Evolutionary conservation across 2,888 invertebrate species (phyloP).

Genomic region (Hydrotaea cyrtoneurina): DNA sequence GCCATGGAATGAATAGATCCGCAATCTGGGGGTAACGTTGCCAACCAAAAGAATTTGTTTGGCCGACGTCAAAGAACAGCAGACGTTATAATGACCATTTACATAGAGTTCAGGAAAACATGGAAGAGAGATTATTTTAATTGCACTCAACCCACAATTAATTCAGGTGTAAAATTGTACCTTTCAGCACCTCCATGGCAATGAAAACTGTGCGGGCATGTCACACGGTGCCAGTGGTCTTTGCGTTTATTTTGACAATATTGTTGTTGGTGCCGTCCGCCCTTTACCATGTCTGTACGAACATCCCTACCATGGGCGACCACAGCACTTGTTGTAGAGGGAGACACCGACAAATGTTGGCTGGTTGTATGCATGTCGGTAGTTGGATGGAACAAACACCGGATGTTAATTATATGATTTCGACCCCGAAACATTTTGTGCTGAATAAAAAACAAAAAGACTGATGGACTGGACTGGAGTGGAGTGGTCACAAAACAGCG

Average conservation of each 20-base stretch:
- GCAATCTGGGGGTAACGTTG: too few species aligned
- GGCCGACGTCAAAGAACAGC: background rate
- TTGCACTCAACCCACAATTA: background rate
- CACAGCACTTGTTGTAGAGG: background rate
- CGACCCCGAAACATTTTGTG: conserved; percentile 25
- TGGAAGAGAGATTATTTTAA: background rate
- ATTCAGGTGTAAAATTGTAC: conserved; percentile 26
- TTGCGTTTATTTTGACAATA: conserved; percentile 28
- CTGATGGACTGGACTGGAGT: background rate
- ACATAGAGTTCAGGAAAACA: background rate
- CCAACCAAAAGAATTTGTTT: background rate
- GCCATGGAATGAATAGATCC: background rate
- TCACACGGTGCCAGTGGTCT: background rate
- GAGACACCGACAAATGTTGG: background rate
- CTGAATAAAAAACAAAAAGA: conserved; percentile 1
- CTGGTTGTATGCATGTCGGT: background rate
- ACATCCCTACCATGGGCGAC: background rate
- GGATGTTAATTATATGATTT: conserved; percentile 55
- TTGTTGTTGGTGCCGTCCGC: background rate
- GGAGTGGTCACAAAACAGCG: background rate
- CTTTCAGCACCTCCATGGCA: background rate
- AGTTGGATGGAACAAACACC: conserved; percentile 50
- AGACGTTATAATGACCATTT: background rate
- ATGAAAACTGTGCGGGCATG: background rate
- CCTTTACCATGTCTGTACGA: background rate